Conservation (phyloP, 2,888 invertebrate species). For the Anoplius nigerrimus region DNA sequence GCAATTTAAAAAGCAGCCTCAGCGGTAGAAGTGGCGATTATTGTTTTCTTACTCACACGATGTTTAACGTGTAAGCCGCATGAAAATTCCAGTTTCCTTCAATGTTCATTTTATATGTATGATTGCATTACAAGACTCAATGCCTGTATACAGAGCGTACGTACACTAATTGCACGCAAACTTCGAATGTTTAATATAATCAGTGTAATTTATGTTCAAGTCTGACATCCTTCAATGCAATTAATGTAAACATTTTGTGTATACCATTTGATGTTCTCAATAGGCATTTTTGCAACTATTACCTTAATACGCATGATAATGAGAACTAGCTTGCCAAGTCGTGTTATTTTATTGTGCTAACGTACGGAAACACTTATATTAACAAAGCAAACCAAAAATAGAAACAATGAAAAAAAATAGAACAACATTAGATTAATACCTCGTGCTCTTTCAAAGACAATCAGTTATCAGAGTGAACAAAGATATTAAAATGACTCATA, state of each 20-base stretch:
- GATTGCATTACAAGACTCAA: conserved; percentile 55
- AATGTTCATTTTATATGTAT: conserved; percentile 57
- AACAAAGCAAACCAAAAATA: conserved; percentile 15
- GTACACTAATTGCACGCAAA: conserved; percentile 62
- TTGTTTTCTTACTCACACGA: conserved; percentile 27
- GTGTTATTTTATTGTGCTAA: conserved; percentile 22
- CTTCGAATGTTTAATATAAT: conserved; percentile 43
- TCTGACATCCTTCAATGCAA: conserved; percentile 32
- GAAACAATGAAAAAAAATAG: conserved; percentile 20
- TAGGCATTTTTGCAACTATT: conserved; percentile 35
- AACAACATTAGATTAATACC: conserved; percentile 49
- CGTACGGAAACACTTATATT: conserved; percentile 21
- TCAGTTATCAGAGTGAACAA: conserved; percentile 60
- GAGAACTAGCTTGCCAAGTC: conserved; percentile 31
- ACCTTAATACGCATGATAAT: conserved; percentile 41
- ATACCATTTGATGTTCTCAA: conserved; percentile 39
- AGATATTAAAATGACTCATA: conserved; percentile 61
- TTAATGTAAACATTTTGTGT: conserved; percentile 44
- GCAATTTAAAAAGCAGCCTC: conserved; percentile 22
- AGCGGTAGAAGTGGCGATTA: conserved; percentile 21
- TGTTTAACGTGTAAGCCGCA: conserved; percentile 47
- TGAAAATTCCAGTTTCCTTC: conserved; percentile 48
- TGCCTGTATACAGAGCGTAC: conserved; percentile 60
- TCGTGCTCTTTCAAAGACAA: conserved; percentile 75
- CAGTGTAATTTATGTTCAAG: conserved; percentile 46